Conservation (phyloP, 1,140 invertebrate species). For the Diorhabda carinulata region DNA sequence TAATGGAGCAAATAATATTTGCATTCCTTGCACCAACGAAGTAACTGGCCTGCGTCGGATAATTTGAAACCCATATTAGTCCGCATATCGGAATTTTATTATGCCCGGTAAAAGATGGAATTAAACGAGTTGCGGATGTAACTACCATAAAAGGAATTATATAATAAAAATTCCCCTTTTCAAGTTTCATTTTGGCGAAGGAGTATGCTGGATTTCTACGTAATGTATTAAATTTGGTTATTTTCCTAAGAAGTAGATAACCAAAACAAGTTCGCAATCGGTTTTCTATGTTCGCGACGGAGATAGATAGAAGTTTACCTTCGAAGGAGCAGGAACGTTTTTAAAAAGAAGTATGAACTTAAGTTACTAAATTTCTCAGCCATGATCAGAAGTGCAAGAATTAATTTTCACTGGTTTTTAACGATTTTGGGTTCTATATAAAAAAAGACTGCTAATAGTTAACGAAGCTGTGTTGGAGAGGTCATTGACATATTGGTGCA, state of each 20-base stretch:
- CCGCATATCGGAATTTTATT: background rate
- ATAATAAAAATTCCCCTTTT: background rate
- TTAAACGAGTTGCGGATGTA: background rate
- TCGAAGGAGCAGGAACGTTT: no score
- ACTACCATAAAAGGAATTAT: background rate
- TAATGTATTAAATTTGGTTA: background rate
- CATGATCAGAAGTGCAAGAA: no score
- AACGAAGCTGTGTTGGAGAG: no score
- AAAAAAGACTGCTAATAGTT: no score
- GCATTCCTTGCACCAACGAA: background rate
- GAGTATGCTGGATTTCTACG: background rate
- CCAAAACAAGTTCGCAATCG: background rate
- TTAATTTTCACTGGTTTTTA: no score
- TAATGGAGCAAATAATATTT: background rate
- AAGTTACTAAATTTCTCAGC: no score
- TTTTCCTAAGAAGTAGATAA: background rate
- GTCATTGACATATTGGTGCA: no score
- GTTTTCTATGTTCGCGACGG: background rate
- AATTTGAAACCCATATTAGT: background rate
- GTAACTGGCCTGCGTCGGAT: background rate
- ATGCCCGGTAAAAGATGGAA: background rate
- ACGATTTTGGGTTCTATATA: no score
- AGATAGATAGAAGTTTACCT: background rate
- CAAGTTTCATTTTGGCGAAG: background rate
- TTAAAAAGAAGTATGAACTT: no score